Evolutionary conservation across 2,888 invertebrate genomes (phyloP), one percentile per base, ranked within the genome.

Genomic region (Mythimna albipuncta): DNA sequence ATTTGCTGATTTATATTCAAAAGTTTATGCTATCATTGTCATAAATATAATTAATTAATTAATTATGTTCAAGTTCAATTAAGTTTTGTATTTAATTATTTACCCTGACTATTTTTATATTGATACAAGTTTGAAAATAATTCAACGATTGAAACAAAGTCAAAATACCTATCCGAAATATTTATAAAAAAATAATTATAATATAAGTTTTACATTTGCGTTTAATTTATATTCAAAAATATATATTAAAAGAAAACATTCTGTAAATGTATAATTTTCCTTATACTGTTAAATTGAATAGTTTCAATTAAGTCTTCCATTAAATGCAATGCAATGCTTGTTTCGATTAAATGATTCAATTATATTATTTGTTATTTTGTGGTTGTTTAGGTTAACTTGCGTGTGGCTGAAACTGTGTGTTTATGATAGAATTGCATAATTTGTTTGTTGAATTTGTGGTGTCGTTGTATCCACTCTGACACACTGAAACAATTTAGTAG

Each of bases 291-390:
- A 50, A 19, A 64, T 16, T 32, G 0, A 38, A 77, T 80, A 74
- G 64, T 82, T 82, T 82, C 1, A 57, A 73, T 72, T 82, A 69
- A 21, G 81, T 87, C 83, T 88, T 87, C 83, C 84, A 85, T 64
- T 62, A 26, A 66, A 70, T 61, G 65, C 72, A 80, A 79, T 74
- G 70, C 64, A 19, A 75, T 67, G 66, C 68, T 82, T 79, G 57
- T 77, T 82, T 70, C 0, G 58, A 66, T 64, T 11, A n/a, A 35
- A 9, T 9, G 13, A 44, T 69, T 59, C 2, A 59, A 52, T 67
- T 70, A 13, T 32, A 2, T 54, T 52, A 61, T 35, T 16, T 59
- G 65, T 64, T 62, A 71, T 69, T 72, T 67, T 75, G 38, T 41
- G 38, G 19, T 77, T 52, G 35, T 63, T 75, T 73, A 69, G 16